Percentiles rank a stretch among this genome's conserved stretches.
phyloP scores from a whole-genome alignment of 2,888 invertebrate species.

The Amorpha juglandis region DNA sequence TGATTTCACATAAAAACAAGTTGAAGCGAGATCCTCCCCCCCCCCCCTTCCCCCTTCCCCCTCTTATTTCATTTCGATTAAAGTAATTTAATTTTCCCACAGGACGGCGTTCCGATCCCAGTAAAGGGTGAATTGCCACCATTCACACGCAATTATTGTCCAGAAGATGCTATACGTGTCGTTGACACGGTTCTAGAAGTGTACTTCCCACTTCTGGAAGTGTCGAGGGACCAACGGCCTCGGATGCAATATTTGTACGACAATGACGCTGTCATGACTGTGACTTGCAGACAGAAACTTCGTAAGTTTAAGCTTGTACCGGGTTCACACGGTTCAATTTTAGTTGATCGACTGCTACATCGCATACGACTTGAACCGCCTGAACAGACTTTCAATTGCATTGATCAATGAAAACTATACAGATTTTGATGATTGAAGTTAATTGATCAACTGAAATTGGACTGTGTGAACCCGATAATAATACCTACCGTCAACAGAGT shows the following conservation, averaged over 20 bases:
- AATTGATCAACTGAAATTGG: too few relatives aligned
- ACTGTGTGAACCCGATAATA: too few relatives aligned
- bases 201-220: slow-evolving; percentile 87
- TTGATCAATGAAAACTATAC: too few relatives aligned
- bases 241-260: slow-evolving; percentile 85
- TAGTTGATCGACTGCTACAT: too few relatives aligned
- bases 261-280: slow-evolving; percentile 85
- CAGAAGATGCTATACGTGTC: slow-evolving; percentile 70
- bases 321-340: too few relatives aligned
- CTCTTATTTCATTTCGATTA: background rate
- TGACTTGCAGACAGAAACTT: slow-evolving; percentile 70
- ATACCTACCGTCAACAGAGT: too few relatives aligned
- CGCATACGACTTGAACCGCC: too few relatives aligned
- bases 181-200: slow-evolving; percentile 87
- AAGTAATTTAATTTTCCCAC: slow-evolving; percentile 29
- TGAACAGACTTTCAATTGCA: too few relatives aligned
- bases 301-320: slow-evolving; percentile 49
- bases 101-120: slow-evolving; percentile 81
- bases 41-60: too few relatives aligned
- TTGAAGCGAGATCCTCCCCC: too few relatives aligned
- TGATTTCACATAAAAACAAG: too few relatives aligned
- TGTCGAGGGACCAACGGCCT: slow-evolving; percentile 71
- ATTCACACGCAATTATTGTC: slow-evolving; percentile 79
- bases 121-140: slow-evolving; percentile 68
- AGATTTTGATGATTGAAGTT: too few relatives aligned